Conservation (phyloP, 2,797 vertebrate genomes). For the Taenioides sp. region DNA sequence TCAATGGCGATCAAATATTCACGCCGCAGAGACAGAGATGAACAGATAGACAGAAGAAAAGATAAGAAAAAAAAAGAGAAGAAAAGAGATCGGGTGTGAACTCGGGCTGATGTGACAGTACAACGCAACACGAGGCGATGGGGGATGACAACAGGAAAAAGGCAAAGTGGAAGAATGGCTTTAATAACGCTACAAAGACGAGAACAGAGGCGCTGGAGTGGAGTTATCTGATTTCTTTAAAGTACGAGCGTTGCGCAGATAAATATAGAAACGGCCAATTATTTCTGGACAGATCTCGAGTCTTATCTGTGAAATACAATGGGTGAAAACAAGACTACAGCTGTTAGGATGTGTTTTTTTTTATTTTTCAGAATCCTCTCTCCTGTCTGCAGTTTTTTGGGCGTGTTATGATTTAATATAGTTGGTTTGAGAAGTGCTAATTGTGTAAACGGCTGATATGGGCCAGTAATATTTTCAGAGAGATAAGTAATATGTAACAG, state of each 20-base stretch:
- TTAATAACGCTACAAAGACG: constrained; percentile 11
- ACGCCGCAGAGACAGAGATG: background rate
- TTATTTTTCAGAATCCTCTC: background rate
- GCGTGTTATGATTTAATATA: background rate
- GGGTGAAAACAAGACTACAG: background rate
- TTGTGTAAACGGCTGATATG: background rate
- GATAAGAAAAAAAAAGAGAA: constrained; percentile 3
- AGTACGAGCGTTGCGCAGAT: constrained; percentile 25
- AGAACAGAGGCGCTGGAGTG: constrained; percentile 4
- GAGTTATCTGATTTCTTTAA: constrained; percentile 15
- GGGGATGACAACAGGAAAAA: constrained; percentile 20
- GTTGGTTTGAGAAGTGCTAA: background rate
- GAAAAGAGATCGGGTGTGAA: constrained; percentile 5
- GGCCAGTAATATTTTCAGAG: background rate
- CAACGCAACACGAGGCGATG: background rate
- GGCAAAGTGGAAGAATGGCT: constrained; percentile 9
- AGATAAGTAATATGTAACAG: background rate
- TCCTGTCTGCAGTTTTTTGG: background rate
- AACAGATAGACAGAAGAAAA: no score
- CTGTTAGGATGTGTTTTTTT: background rate
- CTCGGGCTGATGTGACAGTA: background rate
- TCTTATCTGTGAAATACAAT: constrained; percentile 6
- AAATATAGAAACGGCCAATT: constrained; percentile 46
- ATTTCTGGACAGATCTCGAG: constrained; percentile 17
- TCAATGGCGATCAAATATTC: constrained; percentile 2